phyloP scores from a whole-genome alignment of 2,113 vertebrate genomes.

The Corapipo altera region DNA sequence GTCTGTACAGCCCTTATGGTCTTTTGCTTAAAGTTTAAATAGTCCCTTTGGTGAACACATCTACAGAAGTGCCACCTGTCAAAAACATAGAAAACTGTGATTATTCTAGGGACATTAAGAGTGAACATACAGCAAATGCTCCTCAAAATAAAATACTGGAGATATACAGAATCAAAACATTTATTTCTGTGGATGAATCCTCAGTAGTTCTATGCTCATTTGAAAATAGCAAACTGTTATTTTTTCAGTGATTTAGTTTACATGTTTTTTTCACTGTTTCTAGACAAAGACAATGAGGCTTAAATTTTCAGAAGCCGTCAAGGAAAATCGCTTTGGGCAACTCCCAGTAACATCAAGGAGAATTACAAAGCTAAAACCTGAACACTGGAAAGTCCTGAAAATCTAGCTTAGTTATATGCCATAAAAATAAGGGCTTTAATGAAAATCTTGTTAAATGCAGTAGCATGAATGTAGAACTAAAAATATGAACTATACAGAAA shows the following conservation, averaged over 20 bases:
- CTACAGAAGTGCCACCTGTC: neutral
- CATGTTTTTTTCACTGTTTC: neutral
- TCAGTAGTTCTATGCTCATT: neutral
- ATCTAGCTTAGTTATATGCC: neutral
- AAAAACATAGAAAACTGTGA: neutral
- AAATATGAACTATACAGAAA: slow-evolving; percentile 10
- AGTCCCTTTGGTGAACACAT: neutral
- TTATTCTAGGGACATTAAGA: neutral
- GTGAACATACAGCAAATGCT: neutral
- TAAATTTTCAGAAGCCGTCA: slow-evolving; percentile 9
- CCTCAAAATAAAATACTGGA: neutral
- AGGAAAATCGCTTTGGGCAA: neutral
- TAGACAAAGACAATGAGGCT: neutral
- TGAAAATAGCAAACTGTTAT: neutral
- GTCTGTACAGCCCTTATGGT: neutral
- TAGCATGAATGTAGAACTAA: neutral
- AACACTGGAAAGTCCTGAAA: slow-evolving; percentile 14
- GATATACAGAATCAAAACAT: neutral
- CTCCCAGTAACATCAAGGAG: neutral
- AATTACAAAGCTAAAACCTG: neutral
- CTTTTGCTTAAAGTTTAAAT: neutral
- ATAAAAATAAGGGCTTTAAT: neutral
- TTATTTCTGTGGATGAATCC: neutral
- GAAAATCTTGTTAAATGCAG: slow-evolving; percentile 23
- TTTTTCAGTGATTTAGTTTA: neutral